phyloP scores from a whole-genome alignment of 1,140 invertebrate species.

The Cotesia chilonis region DNA sequence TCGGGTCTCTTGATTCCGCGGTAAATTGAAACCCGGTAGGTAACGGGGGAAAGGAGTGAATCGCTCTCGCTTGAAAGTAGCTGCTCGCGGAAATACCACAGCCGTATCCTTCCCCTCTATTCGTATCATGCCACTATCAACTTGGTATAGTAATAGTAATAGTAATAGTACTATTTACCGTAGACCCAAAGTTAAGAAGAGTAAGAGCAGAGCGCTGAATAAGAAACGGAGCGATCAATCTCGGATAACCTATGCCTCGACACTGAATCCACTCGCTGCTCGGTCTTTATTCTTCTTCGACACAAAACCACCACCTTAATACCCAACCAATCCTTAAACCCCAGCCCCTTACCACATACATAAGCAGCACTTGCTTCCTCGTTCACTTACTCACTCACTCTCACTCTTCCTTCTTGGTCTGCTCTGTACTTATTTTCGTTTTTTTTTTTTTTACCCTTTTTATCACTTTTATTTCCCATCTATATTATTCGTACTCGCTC shows the following conservation, averaged over 20 bases:
- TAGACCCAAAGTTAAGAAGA: neutral
- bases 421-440: neutral
- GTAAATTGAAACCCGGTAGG: conserved; percentile 52
- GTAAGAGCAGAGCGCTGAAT: conserved; percentile 44
- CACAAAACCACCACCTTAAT: neutral
- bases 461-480: no score
- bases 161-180: no score
- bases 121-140: no score
- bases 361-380: conserved; percentile 9
- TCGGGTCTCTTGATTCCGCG: conserved; percentile 2
- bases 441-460: conserved; percentile 9
- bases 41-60: conserved; percentile 21
- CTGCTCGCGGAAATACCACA: conserved; percentile 48
- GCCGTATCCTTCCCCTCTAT: conserved; percentile 36
- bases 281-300: conserved; percentile 35
- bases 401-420: neutral
- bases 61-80: neutral
- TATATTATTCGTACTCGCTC: no score
- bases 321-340: neutral
- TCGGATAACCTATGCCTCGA: conserved; percentile 50
- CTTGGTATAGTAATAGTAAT: no score
- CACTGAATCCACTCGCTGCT: conserved; percentile 35
- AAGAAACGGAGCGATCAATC: conserved; percentile 55
- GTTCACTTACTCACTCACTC: conserved; percentile 19
- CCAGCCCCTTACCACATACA: neutral